phyloP scores from a whole-genome alignment of 2,113 vertebrate species.

The Scomber colias region DNA sequence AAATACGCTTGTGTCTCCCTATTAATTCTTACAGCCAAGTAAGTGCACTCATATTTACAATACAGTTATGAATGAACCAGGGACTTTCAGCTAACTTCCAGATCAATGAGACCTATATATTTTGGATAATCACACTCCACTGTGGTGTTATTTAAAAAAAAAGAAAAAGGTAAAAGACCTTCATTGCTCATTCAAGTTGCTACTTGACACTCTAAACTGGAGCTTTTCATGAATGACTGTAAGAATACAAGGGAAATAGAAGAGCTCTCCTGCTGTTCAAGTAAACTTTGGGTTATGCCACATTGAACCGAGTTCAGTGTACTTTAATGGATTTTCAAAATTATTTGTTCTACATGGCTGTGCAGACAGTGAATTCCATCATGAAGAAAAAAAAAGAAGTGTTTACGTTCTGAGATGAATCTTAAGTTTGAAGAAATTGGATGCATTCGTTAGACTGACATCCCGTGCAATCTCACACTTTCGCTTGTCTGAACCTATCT shows the following conservation, averaged over 20 bases:
- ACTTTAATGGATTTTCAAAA: constrained; percentile 67
- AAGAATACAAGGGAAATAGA: constrained; percentile 47
- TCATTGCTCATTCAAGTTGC: constrained; percentile 37
- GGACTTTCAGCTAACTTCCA: neutral
- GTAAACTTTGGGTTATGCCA: constrained; percentile 59
- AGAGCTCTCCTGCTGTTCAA: constrained; percentile 63
- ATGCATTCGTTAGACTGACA: constrained; percentile 49
- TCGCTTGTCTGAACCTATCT: constrained; percentile 46
- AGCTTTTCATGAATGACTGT: constrained; percentile 56
- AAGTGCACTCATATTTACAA: constrained; percentile 13
- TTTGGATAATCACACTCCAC: constrained; percentile 35
- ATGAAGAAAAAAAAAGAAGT: constrained; percentile 36
- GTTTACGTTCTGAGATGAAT: constrained; percentile 39
- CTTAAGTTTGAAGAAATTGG: constrained; percentile 40
- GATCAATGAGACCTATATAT: constrained; percentile 43
- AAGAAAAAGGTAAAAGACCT: constrained; percentile 29
- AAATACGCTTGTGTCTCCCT: neutral
- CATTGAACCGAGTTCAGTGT: constrained; percentile 67
- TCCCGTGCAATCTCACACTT: constrained; percentile 37
- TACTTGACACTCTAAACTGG: constrained; percentile 62
- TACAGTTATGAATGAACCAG: constrained; percentile 22
- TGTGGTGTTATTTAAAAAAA: constrained; percentile 11
- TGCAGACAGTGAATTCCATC: constrained; percentile 41
- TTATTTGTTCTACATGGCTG: constrained; percentile 56
- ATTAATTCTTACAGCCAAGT: neutral